Evolutionary conservation across 2,797 vertebrate species (phyloP), one percentile per base, ranked within the genome.

Genomic region (Jordanella pulchra): DNA sequence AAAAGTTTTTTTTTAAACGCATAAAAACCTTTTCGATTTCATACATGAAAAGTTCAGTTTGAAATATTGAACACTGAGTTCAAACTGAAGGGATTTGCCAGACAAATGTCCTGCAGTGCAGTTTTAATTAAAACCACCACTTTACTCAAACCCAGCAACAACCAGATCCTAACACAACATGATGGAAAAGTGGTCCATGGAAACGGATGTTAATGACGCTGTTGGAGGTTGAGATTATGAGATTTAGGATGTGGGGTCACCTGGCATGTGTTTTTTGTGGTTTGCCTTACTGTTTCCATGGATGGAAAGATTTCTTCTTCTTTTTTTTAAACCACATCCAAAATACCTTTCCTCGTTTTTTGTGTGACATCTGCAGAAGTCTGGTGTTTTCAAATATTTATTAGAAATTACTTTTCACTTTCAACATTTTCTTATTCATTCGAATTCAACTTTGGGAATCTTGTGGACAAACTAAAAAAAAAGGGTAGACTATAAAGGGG

Each of bases 191-290:
- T 60, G 65, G 39, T 82, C 44, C 7, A 13, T 56, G 69, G 60
- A 72, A 70, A 64, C 76, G 75, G 56, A 78, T 28, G 78, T 71
- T 54, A 60, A 17, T 77, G 79, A 76, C 53, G 7, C 74, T n/a
- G 53, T 85, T 78, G 71, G 65, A 72, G 82, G 75, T 65, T 80
- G 65, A 7, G 65, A 51, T 42, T 76, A 79, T 63, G 77, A 80
- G 73, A 56, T 74, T 48, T 53, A 30, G 78, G 80, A 82, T 88
- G 79, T 89, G 81, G 80, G 81, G 79, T 78, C 73, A 80, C 77
- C 75, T 85, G 78, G 67, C 60, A 75, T 65, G 54, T 69, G 68
- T 54, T 67, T n/a, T 74, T 21, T 71, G 71, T 66, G 76, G 78
- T 39, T 61, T 75, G 15, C 58, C 1, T 35, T 69, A 65, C 73